Evolutionary conservation across 2,797 vertebrate species (phyloP), one percentile per base, ranked within the genome.

Genomic region (Cichlasoma orientale): DNA sequence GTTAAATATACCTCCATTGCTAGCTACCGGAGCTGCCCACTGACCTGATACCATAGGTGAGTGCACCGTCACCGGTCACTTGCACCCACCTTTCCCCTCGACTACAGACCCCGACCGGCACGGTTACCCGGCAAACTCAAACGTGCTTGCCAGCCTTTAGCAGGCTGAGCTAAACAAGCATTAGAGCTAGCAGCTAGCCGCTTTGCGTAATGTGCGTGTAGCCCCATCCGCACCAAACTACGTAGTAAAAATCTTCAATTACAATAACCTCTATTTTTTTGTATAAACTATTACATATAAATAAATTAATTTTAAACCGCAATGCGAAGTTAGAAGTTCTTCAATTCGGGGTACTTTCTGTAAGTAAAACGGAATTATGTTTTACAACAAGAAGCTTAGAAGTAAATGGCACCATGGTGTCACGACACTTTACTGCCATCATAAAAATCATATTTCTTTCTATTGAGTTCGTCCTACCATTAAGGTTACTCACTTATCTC

Each of bases 401-500:
- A 44, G 41, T 13, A 68, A 25, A 50, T 33, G 63, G 11, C 18
- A 68, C 44, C 41, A 7, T 7, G 11, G 29, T 19, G 63, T 50
- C 25, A 29, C 7, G 23, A 68, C 47, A 8, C 10, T n/a, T 29
- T 68, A 50, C 63, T 16, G 44, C 63, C 18, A 44, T 23, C 3
- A n/a, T 50, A 7, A 50, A 68, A 68, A 68, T 68, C 1, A 3
- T 8, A 3, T 1, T 50, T 68, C 21, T 29, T 68, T 29, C 63
- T 29, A n/a, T 50, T 12, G 63, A 68, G 63, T 29, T 68, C 63
- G 25, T 29, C 25, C 41, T n/a, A 68, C 41, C 19, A 23, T 68
- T 29, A 47, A 53, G 57, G 82, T 13, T 69, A 95, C 94, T 95
- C 90, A 95, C 94, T 95, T 94, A 31, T 95, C 94, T 1, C 88